Base-by-base conservation (phyloP, 2,888 invertebrate genomes). In the Lasiommata megera region DNA sequence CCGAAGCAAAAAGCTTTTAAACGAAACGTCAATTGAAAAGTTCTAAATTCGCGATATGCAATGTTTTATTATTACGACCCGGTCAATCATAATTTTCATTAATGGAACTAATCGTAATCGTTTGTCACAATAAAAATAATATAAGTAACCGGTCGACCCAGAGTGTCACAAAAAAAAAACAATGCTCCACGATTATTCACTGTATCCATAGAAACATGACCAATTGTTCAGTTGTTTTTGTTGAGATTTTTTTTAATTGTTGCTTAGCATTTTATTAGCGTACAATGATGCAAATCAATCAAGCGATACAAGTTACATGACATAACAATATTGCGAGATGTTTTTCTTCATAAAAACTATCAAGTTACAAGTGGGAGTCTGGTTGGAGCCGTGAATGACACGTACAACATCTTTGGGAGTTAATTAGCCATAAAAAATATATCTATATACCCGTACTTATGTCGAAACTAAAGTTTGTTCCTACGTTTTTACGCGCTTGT, bases 301-400 rank as follows among this genome's bases (percentile, higher is more conserved):
- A 84, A 77, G 72, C 62, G 64, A 71, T 73, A 80, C 77, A 78
- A 66, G 68, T 69, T 66, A 74, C 72, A 77, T 87, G 85, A 87
- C 85, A 85, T 85, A 85, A 88, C 80, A 82, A 78, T 69, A 82
- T 82, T 79, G 80, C 79, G 63, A 72, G 72, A 70, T 72, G 74
- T 76, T 81, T 81, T 82, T 79, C 69, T 77, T 68, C 62, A 66
- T 71, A 76, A 75, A 82, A 80, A 73, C 52, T 31, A 18, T 52
- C 52, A 52, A 46, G 31, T 46, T 46, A 31, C 46, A 31, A 52
- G 52, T 52, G 52, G 52, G 52, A 41, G 52, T 52, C 29, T 37
- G 52, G 6, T 11, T 17, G 29, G 52, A 52, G 52, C 52, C 40
- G 36, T 14, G 50, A 28, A 18, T 29, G 23, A 37, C 50, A 50